Evolutionary conservation across 2,113 vertebrate genomes (phyloP), one percentile per base, ranked within the genome.

Genomic region (Coptodon bakossiorum): DNA sequence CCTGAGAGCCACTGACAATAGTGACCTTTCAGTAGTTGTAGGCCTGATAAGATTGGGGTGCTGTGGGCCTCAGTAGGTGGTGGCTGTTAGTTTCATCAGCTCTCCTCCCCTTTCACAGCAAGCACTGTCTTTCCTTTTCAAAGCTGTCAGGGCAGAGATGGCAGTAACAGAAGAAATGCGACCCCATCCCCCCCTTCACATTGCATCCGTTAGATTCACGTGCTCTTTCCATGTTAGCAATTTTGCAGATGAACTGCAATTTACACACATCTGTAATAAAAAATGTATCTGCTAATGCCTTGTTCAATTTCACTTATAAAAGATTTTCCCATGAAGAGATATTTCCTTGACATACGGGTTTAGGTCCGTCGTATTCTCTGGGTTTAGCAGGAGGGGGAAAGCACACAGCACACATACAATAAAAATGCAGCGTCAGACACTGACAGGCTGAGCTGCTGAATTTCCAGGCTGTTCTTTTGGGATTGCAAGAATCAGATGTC

Each of bases 401-500:
- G 36, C 24, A 36, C 43, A 87, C 9, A 53, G 50, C 54, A 88
- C 6, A 56, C 38, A 71, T 9, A 82, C n/a, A 16, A 63, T 73
- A 73, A 88, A 91, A 90, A 80, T 92, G 91, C 92, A 85, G 24
- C 6, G 86, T 94, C 91, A 95, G 83, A 80, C 57, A 52, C 48
- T 31, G 61, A 81, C 66, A 82, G 52, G 45, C 61, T 59, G 84
- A 80, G 86, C 50, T 79, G 85, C 88, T 86, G 82, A 80, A 73
- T 90, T 88, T 82, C 81, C n/a, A 91, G 87, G 59, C 88, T 89
- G 91, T 90, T 93, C 90, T 89, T 91, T 88, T 81, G 83, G 87
- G 91, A 92, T 24, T 43, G 89, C 59, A 38, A 24, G 34, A 88
- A 86, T 95, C 92, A 90, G 91, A 94, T 92, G 91, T 91, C 40